A percentile compares a stretch with the other conserved stretches of the same genome.
Evolutionary conservation across 2,797 vertebrate genomes (phyloP).

Genomic region (Chrysolophus pictus): DNA sequence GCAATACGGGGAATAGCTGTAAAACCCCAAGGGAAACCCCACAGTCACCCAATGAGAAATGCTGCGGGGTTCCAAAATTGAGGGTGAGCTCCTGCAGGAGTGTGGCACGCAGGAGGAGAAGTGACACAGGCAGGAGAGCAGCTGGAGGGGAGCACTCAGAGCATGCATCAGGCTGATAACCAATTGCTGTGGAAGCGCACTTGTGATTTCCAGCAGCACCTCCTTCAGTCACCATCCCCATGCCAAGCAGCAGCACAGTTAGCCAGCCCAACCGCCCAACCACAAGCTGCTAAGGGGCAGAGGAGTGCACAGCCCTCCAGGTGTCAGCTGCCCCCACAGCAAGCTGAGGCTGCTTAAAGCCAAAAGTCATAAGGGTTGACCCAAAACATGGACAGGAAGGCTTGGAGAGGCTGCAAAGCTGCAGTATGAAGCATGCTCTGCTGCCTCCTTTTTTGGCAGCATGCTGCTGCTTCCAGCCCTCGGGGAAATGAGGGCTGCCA

Average conservation of each 20-base stretch:
- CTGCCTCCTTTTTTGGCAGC: background rate
- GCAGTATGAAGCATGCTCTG: background rate
- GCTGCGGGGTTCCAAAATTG: background rate
- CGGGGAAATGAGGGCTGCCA: rapidly evolving
- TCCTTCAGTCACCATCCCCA: background rate
- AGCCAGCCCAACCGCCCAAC: no score
- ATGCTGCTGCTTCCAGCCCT: background rate
- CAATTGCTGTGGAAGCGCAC: background rate
- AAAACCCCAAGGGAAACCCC: constrained; percentile 50
- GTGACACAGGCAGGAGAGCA: background rate
- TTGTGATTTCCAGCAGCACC: background rate
- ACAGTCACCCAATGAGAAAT: background rate
- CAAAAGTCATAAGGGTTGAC: background rate
- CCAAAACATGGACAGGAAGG: background rate
- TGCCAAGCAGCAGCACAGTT: background rate
- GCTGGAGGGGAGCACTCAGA: background rate
- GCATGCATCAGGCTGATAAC: background rate
- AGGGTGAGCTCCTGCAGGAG: background rate
- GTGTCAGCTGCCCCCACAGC: background rate
- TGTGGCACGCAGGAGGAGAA: background rate
- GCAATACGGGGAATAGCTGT: background rate
- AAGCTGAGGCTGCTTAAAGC: background rate
- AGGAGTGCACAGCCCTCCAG: background rate
- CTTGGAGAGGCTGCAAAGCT: background rate
- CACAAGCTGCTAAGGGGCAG: background rate